Evolutionary conservation across 1,140 invertebrate species (phyloP).

Genomic region (Drosophila punjabiensis): DNA sequence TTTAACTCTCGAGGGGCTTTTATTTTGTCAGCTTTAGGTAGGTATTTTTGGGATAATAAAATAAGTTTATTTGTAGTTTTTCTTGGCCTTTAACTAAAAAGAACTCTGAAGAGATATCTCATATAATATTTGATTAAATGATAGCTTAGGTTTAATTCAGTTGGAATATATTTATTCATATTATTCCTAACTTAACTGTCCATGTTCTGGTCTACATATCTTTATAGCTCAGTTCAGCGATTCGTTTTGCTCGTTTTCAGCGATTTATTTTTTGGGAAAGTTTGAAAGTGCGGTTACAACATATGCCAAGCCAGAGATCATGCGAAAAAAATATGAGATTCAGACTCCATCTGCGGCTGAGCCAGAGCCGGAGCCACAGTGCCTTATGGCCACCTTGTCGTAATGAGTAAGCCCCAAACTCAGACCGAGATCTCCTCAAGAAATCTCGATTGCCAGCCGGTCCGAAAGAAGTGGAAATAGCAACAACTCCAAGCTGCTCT

Average conservation of each 20-base stretch:
- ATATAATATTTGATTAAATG: no score
- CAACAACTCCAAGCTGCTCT: slow-evolving; percentile 54
- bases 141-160: neutral
- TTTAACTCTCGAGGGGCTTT: slow-evolving; percentile 13
- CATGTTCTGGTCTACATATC: slow-evolving; percentile 14
- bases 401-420: slow-evolving; percentile 54
- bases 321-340: slow-evolving; percentile 50
- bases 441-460: slow-evolving; percentile 55
- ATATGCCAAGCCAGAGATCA: slow-evolving; percentile 62
- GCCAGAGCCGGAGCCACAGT: neutral
- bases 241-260: slow-evolving; percentile 9
- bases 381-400: slow-evolving; percentile 26
- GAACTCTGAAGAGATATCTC: neutral
- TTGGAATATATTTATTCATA: slow-evolving; percentile 2
- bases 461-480: slow-evolving; percentile 33
- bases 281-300: slow-evolving; percentile 69
- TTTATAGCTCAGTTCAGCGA: slow-evolving; percentile 16
- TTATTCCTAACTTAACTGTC: slow-evolving; percentile 13
- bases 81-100: neutral
- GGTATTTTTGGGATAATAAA: slow-evolving; percentile 26
- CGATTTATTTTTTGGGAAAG: slow-evolving; percentile 62
- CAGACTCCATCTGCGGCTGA: slow-evolving; percentile 37
- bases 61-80: neutral
- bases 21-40: slow-evolving; percentile 29
- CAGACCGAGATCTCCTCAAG: slow-evolving; percentile 45